A percentile compares a stretch with the other conserved stretches of the same genome.
Conservation (phyloP, 2,113 vertebrate species). For the Electrona antarctica region DNA sequence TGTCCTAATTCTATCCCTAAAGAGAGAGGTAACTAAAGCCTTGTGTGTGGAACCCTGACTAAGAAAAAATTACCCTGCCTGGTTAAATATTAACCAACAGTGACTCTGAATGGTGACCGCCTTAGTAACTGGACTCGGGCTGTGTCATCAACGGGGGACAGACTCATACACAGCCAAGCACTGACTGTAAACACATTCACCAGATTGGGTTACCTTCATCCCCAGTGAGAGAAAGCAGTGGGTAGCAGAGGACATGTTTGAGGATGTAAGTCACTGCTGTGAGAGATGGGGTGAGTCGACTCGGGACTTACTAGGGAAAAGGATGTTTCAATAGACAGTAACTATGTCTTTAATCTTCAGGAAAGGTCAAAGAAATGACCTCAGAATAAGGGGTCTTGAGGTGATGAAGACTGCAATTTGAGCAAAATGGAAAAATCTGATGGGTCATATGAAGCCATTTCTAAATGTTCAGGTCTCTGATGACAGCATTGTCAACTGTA, state of each 20-base stretch:
- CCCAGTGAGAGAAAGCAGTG: constrained; percentile 6
- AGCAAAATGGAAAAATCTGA: too few relatives aligned
- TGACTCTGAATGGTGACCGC: constrained; percentile 37
- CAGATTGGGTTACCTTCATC: constrained; percentile 18
- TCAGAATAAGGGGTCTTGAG: too few relatives aligned
- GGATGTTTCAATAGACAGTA: too few relatives aligned
- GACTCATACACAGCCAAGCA: constrained; percentile 11
- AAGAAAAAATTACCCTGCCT: constrained; percentile 19
- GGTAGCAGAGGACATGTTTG: background rate
- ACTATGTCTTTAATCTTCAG: too few relatives aligned
- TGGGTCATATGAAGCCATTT: too few relatives aligned
- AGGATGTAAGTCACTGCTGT: background rate
- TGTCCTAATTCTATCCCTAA: constrained; percentile 2
- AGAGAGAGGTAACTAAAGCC: constrained; percentile 55
- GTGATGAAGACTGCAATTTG: too few relatives aligned
- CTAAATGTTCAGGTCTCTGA: too few relatives aligned
- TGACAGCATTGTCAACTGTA: too few relatives aligned
- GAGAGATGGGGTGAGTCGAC: background rate
- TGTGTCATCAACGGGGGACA: constrained; percentile 37
- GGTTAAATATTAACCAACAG: constrained; percentile 75
- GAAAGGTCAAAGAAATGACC: too few relatives aligned
- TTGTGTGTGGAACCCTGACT: constrained; percentile 35
- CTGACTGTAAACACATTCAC: constrained; percentile 30
- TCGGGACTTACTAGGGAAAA: too few relatives aligned
- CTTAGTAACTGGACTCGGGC: constrained; percentile 51